Evolutionary conservation across 2,888 invertebrate species (phyloP).

Genomic region (Chymomyza procnemis): DNA sequence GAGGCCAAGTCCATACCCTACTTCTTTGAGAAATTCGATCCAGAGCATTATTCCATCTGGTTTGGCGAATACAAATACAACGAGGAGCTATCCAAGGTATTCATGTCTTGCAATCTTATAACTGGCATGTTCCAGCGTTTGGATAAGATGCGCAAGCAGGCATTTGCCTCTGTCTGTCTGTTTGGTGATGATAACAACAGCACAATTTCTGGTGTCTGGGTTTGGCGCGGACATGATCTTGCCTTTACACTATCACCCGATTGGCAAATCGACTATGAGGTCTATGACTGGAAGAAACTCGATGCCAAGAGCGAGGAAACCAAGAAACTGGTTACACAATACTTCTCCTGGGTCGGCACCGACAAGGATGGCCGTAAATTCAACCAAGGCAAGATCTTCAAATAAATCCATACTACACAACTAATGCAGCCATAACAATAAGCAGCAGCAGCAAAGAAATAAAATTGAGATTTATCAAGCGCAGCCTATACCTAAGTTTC

Average conservation of each 20-base stretch:
- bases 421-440: slow-evolving; percentile 11
- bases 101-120: slow-evolving; percentile 99
- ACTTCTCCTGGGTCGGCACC: slow-evolving; percentile 92
- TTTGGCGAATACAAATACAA: slow-evolving; percentile 97
- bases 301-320: slow-evolving; percentile 89
- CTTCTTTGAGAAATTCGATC: slow-evolving; percentile 99
- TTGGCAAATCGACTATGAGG: slow-evolving; percentile 98
- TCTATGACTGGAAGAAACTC: slow-evolving; percentile 96
- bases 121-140: slow-evolving; percentile 98
- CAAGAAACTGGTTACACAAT: slow-evolving; percentile 91
- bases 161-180: slow-evolving; percentile 95
- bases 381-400: slow-evolving; percentile 99
- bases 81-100: slow-evolving; percentile 92
- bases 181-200: slow-evolving; percentile 96
- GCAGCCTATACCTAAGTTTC: slow-evolving; percentile 26
- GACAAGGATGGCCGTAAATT: slow-evolving; percentile 94
- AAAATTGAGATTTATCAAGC: slow-evolving; percentile 47
- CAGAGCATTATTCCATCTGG: slow-evolving; percentile 98
- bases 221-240: slow-evolving; percentile 97
- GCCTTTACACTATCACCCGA: slow-evolving; percentile 94
- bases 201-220: slow-evolving; percentile 97
- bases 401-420: slow-evolving; percentile 82
- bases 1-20: slow-evolving; percentile 95
- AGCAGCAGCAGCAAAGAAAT: slow-evolving; percentile 1
- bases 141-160: slow-evolving; percentile 98